These are phyloP conservation scores for Ptychadena robeensis DNA, from an alignment of 2,797 vertebrate genomes.

Conservation along the genomic window DNA sequence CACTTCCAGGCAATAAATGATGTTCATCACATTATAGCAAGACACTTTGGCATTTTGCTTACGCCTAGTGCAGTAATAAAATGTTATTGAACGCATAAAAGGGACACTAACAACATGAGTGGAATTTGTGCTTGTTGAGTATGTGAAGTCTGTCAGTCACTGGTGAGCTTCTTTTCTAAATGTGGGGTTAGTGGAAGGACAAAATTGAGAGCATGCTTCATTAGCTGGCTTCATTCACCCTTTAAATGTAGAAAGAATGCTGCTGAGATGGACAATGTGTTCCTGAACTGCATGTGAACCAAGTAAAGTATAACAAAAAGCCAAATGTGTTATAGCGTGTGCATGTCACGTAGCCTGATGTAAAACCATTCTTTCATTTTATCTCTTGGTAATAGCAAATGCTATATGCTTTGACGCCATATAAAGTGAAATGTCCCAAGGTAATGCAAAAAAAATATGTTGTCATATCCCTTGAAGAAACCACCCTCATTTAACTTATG, in stretches of 20 bases:
- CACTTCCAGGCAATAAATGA: neutral
- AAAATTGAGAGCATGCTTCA: slow-evolving; percentile 48
- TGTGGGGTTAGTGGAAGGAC: slow-evolving; percentile 47
- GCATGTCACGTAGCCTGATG: neutral
- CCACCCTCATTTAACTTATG: neutral
- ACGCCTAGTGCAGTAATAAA: neutral
- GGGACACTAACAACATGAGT: slow-evolving; percentile 9
- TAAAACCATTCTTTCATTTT: neutral
- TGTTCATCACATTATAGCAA: neutral
- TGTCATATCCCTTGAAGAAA: neutral
- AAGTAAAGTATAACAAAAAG: slow-evolving; percentile 1
- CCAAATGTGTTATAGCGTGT: neutral
- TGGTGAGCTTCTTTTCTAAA: slow-evolving; percentile 27
- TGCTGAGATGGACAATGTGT: slow-evolving; percentile 32
- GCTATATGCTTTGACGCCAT: neutral
- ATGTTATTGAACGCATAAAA: slow-evolving; percentile 7
- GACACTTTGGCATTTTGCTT: neutral
- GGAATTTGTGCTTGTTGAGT: slow-evolving; percentile 18
- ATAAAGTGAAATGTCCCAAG: neutral
- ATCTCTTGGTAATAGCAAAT: neutral
- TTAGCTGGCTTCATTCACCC: slow-evolving; percentile 33
- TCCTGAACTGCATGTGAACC: slow-evolving; percentile 18
- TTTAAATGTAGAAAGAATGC: slow-evolving; percentile 15
- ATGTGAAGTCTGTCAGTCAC: neutral
- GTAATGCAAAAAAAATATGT: neutral